Base-by-base conservation (phyloP, 2,888 invertebrate genomes). In the Cephus sareptanus region DNA sequence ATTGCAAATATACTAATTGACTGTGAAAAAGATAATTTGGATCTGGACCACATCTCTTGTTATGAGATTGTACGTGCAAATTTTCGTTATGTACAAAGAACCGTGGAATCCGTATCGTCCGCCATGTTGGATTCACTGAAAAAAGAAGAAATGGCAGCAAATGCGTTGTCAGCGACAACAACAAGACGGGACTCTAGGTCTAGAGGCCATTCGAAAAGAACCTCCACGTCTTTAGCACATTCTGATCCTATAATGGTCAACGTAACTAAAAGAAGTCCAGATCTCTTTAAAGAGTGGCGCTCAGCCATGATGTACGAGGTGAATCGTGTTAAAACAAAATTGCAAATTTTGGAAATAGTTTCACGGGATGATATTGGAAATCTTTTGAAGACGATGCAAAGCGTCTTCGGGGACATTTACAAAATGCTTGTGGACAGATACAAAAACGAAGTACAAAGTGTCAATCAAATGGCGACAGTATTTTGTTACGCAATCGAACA, bases 251-350 rank as follows among this genome's bases (percentile, higher is more conserved):
- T 71, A 31, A 76, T 69, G 73, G 73, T 30, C 69, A 68, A 31
- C 9, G 4, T 56, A 23, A 23, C 9, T 56, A 56, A 56, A 56
- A 56, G 56, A 56, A 88, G 56, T 56, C 23, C 56, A 9, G 56
- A 56, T 56, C 73, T 94, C 83, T 87, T 94, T 30, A 92, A 93
- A 34, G 94, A 95, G 89, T 95, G 94, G 94, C 90, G 91, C 31
- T 92, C 92, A 87, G 94, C 93, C 13, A 87, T 94, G 6, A 92
- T 92, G 77, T 94, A 94, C 34, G 95, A 95, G 91, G 92, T 92
- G 85, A 92, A 90, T 79, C 91, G 95, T 81, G 92, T 92, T 1
- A 91, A 88, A 74, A 85, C 93, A 74, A 92, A 94, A 74, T 85
- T 94, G 23, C 80, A 86, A 3, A 77, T 91, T n/a, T 89, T 81